A percentile compares a stretch with the other conserved stretches of the same genome.
Evolutionary conservation across 1,140 invertebrate species (phyloP).

Genomic region (Drosophila tristis): DNA sequence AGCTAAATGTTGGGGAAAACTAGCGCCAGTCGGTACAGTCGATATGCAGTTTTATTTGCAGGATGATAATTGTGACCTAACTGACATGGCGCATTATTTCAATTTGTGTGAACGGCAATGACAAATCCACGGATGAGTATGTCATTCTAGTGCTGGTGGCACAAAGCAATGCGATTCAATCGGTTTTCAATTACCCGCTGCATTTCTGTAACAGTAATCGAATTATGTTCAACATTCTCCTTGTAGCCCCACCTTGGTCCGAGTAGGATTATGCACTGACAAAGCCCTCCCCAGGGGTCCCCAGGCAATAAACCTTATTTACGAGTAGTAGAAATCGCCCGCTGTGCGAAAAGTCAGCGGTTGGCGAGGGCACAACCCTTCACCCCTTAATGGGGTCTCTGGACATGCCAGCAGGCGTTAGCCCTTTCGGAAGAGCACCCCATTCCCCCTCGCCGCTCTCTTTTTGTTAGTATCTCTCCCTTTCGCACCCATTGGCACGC

Average conservation of each 20-base stretch:
- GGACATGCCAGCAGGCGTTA: slow-evolving; percentile 22
- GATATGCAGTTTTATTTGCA: too few relatives aligned
- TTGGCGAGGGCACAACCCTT: slow-evolving; percentile 43
- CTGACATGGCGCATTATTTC: too few relatives aligned
- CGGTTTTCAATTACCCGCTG: too few relatives aligned
- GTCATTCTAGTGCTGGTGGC: too few relatives aligned
- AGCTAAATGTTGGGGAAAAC: too few relatives aligned
- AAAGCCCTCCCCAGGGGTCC: slow-evolving; percentile 27
- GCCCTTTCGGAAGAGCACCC: slow-evolving; percentile 7
- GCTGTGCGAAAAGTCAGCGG: slow-evolving; percentile 52
- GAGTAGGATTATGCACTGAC: slow-evolving; percentile 27
- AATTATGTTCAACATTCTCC: slow-evolving; percentile 36
- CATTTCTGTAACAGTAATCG: too few relatives aligned
- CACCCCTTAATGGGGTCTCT: slow-evolving; percentile 37
- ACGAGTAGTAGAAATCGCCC: slow-evolving; percentile 18
- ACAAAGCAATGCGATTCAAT: too few relatives aligned
- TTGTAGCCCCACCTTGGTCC: slow-evolving; percentile 11
- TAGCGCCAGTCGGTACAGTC: too few relatives aligned
- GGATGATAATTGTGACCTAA: too few relatives aligned
- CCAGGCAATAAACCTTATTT: slow-evolving; percentile 32
- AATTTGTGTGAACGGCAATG: too few relatives aligned
- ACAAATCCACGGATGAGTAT: too few relatives aligned
- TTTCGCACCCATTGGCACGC: too few relatives aligned
- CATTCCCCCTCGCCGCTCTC: not conserved
- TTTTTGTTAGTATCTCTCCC: not conserved